These are phyloP conservation scores for Coryphaenoides rupestris DNA, from an alignment of 2,113 vertebrate genomes.

Conservation along the genomic window DNA sequence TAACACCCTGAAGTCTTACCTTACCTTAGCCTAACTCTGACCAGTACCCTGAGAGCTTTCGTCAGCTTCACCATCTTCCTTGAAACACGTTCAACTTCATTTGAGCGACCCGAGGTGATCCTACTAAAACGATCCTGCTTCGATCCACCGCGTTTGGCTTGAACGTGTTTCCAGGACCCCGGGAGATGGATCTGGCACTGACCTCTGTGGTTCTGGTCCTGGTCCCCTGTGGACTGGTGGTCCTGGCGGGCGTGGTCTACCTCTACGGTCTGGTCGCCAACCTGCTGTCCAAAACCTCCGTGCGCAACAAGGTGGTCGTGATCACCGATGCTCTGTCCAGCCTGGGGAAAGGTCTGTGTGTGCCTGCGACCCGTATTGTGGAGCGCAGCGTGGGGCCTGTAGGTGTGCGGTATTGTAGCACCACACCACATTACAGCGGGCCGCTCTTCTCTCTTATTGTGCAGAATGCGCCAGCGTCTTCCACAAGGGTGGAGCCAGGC, in stretches of 20 bases:
- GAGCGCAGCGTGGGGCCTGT: no score
- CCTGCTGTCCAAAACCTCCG: constrained; percentile 81
- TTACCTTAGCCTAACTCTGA: no score
- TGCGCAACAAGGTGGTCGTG: constrained; percentile 91
- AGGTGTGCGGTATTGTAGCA: no score
- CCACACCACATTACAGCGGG: no score
- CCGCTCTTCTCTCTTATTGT: no score
- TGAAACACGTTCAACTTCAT: no score
- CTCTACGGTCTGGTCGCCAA: constrained; percentile 76
- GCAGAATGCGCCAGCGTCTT: constrained; percentile 87
- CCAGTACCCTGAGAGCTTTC: no score
- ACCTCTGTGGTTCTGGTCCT: constrained; percentile 68
- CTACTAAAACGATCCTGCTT: no score
- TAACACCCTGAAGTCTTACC: no score
- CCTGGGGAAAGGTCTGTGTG: constrained; percentile 85
- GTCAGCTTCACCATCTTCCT: no score
- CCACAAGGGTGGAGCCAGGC: constrained; percentile 82
- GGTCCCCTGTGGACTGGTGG: constrained; percentile 77
- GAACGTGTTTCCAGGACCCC: constrained; percentile 12
- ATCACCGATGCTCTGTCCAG: constrained; percentile 86
- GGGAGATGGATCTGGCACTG: constrained; percentile 73
- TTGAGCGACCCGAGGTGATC: no score
- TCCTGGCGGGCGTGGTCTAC: constrained; percentile 82
- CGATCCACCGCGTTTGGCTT: neutral
- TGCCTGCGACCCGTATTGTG: neutral